Evolutionary conservation across 2,113 vertebrate genomes (phyloP), one percentile per base, ranked within the genome.

Genomic region (Cathartes aura): DNA sequence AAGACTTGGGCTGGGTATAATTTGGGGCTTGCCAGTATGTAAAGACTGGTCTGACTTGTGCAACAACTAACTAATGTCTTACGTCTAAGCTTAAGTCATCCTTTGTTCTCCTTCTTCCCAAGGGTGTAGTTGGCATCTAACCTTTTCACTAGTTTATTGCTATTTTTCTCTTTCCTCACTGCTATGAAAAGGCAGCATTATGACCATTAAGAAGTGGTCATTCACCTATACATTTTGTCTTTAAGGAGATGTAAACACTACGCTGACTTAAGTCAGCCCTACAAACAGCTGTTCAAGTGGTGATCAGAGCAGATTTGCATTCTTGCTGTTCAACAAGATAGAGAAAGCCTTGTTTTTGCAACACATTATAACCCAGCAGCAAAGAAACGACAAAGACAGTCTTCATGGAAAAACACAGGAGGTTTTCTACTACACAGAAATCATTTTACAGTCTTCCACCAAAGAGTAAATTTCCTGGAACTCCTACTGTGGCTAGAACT

Each of bases 11-110:
- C 38, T 93, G 73, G 59, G 67, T 72, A 42, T 60, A 71, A 92
- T 83, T 52, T 60, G 32, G 64, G 50, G 40, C n/a, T 91, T 89
- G 56, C 75, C 81, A 82, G 16, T 74, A 22, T 14, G 67, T 67
- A 63, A 84, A 58, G 88, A 96, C 95, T 89, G 73, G 95, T 96
- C 89, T 66, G 52, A 93, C 95, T 88, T 74, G 97, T 67, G 95
- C 60, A 82, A 90, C 94, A 92, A 59, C 56, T 23, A 68, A 34
- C 45, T 78, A 4, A 62, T 16, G 67, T 43, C 42, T 83, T 8
- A 32, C 16, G 55, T 60, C 78, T 72, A n/a, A 73, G 86, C 80
- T 82, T 42, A 88, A 67, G 29, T 91, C 93, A 95, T 23, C 67
- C 43, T 92, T 87, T 81, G 62, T 45, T 79, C 80, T 63, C n/a